Conservation (phyloP, 1,140 invertebrate species). For the Zeugodacus cucurbitae region DNA sequence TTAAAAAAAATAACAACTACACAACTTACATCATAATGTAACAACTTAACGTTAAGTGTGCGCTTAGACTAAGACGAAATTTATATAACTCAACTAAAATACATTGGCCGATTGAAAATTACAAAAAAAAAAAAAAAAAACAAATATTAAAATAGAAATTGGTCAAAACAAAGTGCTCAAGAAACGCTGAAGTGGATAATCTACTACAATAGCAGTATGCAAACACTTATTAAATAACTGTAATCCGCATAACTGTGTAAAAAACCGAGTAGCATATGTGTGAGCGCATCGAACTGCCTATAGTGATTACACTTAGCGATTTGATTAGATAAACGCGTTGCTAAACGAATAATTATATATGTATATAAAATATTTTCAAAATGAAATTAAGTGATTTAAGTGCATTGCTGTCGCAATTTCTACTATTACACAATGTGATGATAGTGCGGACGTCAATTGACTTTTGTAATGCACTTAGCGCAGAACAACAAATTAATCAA, state of each 20-base stretch:
- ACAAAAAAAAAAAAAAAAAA: neutral
- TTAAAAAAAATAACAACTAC: slow-evolving; percentile 21
- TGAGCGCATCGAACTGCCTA: neutral
- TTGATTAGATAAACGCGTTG: neutral
- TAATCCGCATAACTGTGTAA: no score
- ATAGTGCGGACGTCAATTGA: neutral
- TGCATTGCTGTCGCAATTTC: neutral
- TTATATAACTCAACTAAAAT: neutral
- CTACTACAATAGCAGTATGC: neutral
- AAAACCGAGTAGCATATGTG: neutral
- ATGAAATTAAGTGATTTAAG: neutral
- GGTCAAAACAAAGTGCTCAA: neutral
- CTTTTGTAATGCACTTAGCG: neutral
- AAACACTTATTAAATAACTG: no score
- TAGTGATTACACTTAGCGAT: neutral
- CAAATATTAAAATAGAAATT: no score
- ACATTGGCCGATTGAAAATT: neutral
- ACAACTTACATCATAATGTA: neutral
- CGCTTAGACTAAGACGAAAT: neutral
- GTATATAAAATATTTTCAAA: neutral
- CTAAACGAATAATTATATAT: neutral
- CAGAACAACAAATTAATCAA: neutral
- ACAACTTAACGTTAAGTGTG: neutral
- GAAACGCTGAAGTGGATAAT: neutral
- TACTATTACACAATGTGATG: neutral